Evolutionary conservation across 1,140 invertebrate genomes (phyloP), one percentile per base, ranked within the genome.

Genomic region (Anastrepha obliqua): DNA sequence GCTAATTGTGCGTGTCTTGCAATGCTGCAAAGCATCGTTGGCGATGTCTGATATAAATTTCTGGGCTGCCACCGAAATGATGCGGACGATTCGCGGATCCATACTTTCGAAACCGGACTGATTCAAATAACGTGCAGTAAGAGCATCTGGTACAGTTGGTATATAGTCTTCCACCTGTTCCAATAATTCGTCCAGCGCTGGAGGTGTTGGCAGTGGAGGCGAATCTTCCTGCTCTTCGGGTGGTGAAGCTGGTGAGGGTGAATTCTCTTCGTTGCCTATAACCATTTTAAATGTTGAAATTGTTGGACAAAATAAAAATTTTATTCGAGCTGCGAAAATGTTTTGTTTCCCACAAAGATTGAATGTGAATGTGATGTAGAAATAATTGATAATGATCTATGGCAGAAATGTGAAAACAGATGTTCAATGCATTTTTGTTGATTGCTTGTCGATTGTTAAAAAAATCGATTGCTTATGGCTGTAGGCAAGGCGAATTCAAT

Each of bases 11-110:
- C 98, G 94, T 90, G 98, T 97, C 93, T 98, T 98, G 92, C 98
- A 99, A 91, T 99, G 98, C 90, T 99, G 98, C 44, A 99, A 94
- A 0, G 98, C 98, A 94, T 99, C 98, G 93, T 99, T 99, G 0
- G 98, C 98, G 90, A 99, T 97, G 94, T 99, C 98, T 0, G 98
- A 99, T 51, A 99, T 97, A 91, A 99, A 99, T 93, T 99, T 99
- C 93, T 99, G 98, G 29, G 98, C 97, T 5, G 98, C 98, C 64
- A 99, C 93, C 0, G 98, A 98, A 86, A 99, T 96, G 13, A 99
- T 94, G 20, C 98, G 94, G 9, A 95, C 93, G 90, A 98, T 96
- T 91, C 98, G 95, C 4, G 98, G 97, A 94, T 99, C 98, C 86
- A 96, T 96, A 2, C 97, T 95, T 89, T 98, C 97, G 93, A 99